Evolutionary conservation across 2,113 vertebrate genomes (phyloP).

Genomic region (Gracilinanus agilis): DNA sequence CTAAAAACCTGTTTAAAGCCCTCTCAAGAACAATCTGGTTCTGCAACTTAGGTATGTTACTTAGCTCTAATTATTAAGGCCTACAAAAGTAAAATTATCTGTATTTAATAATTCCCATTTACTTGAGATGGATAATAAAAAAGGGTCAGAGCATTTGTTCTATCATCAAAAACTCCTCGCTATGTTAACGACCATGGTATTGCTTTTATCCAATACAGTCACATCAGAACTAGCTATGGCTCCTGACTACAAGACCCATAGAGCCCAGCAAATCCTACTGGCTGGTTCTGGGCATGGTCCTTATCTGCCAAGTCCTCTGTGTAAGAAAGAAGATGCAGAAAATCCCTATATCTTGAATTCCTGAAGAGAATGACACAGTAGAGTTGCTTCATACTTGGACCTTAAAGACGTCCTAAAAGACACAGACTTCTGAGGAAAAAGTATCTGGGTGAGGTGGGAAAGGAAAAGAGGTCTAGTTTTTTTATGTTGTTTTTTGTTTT

Average conservation of each 20-base stretch:
- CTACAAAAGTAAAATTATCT: neutral
- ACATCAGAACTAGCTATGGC: neutral
- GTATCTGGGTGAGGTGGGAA: neutral
- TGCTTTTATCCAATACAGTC: neutral
- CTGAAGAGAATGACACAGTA: neutral
- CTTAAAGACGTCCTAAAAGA: neutral
- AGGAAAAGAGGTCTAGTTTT: too few species aligned
- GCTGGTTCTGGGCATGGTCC: neutral
- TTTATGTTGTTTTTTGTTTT: too few species aligned
- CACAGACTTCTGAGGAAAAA: neutral
- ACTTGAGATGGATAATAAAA: neutral
- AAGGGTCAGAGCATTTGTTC: neutral
- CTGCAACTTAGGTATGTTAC: neutral
- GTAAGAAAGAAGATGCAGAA: slow-evolving; percentile 8
- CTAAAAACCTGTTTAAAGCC: neutral
- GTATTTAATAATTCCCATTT: neutral
- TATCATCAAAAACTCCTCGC: neutral
- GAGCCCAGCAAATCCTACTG: neutral
- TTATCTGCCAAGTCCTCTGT: slow-evolving; percentile 9
- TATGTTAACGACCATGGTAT: neutral
- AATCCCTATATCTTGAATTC: neutral
- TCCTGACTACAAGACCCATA: neutral
- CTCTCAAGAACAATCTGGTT: neutral
- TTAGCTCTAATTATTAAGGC: neutral
- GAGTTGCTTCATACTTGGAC: neutral